Evolutionary conservation across 2,113 vertebrate genomes (phyloP).

Genomic region (Sardina pilchardus): DNA sequence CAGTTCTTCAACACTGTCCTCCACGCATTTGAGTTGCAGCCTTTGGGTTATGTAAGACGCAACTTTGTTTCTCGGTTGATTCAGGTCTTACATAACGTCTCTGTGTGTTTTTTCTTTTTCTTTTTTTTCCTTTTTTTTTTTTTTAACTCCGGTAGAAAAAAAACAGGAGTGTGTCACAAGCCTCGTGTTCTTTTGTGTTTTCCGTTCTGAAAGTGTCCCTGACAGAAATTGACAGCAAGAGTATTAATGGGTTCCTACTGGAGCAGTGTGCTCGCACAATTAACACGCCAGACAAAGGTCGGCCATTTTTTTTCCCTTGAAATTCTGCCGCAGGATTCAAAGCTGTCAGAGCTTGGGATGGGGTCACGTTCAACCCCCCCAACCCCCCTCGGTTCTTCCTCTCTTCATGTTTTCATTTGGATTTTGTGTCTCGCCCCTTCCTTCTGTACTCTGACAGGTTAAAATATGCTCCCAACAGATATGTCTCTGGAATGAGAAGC

Average conservation of each 20-base stretch:
- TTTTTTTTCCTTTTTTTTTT: background rate
- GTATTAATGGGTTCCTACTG: background rate
- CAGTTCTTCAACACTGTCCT: background rate
- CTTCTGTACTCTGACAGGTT: slow-evolving; percentile 25
- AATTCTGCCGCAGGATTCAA: background rate
- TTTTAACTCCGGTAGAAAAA: background rate
- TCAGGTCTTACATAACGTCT: slow-evolving; percentile 40
- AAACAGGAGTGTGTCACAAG: background rate
- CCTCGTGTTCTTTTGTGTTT: background rate
- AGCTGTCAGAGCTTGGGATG: background rate
- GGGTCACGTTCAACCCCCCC: background rate
- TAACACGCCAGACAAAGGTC: slow-evolving; percentile 23
- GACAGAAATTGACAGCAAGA: background rate
- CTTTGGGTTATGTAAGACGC: slow-evolving; percentile 48
- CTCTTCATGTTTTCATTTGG: background rate
- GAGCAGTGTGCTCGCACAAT: slow-evolving; percentile 36
- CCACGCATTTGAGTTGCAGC: slow-evolving; percentile 30
- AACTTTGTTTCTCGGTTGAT: slow-evolving; percentile 47
- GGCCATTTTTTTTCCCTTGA: background rate
- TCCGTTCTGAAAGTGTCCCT: slow-evolving; percentile 1
- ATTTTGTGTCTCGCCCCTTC: slow-evolving; percentile 22
- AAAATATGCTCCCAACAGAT: slow-evolving; percentile 31
- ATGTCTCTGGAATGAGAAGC: slow-evolving; percentile 13
- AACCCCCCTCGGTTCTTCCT: background rate
- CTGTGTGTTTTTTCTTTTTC: background rate